phyloP scores from a whole-genome alignment of 1,140 invertebrate genomes.

The Drosophila mauritiana region DNA sequence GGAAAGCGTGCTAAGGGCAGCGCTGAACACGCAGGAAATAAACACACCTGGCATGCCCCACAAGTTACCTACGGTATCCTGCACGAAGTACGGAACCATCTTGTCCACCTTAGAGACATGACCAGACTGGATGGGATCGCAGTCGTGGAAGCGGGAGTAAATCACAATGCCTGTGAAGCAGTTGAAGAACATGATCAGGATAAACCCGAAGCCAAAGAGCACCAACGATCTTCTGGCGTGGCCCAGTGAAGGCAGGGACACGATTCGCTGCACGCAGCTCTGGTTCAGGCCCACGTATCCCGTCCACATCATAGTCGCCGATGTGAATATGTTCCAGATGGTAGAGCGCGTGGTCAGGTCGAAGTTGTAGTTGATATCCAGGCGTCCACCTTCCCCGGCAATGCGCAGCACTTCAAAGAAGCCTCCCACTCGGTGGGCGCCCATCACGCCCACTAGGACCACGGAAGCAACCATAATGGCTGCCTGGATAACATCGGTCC shows the following conservation, averaged over 20 bases:
- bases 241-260: constrained; percentile 64
- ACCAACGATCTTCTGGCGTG: constrained; percentile 79
- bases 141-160: constrained; percentile 89
- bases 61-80: constrained; percentile 87
- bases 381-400: constrained; percentile 86
- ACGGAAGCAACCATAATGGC: constrained; percentile 91
- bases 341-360: constrained; percentile 58
- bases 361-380: constrained; percentile 86
- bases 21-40: constrained; percentile 89
- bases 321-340: constrained; percentile 60
- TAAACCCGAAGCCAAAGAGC: constrained; percentile 85
- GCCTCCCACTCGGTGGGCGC: constrained; percentile 88
- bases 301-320: constrained; percentile 51
- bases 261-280: constrained; percentile 78
- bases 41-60: constrained; percentile 88
- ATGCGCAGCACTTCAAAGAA: constrained; percentile 87
- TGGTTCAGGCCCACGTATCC: constrained; percentile 75
- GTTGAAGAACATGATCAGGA: constrained; percentile 85
- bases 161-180: constrained; percentile 90
- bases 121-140: constrained; percentile 87
- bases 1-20: constrained; percentile 90
- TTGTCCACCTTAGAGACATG: constrained; percentile 85
- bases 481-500: constrained; percentile 94
- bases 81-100: constrained; percentile 87
- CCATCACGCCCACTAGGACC: constrained; percentile 88